A percentile compares a stretch with the other conserved stretches of the same genome.
phyloP scores from a whole-genome alignment of 2,113 vertebrate genomes.

The Cavia porcellus region DNA sequence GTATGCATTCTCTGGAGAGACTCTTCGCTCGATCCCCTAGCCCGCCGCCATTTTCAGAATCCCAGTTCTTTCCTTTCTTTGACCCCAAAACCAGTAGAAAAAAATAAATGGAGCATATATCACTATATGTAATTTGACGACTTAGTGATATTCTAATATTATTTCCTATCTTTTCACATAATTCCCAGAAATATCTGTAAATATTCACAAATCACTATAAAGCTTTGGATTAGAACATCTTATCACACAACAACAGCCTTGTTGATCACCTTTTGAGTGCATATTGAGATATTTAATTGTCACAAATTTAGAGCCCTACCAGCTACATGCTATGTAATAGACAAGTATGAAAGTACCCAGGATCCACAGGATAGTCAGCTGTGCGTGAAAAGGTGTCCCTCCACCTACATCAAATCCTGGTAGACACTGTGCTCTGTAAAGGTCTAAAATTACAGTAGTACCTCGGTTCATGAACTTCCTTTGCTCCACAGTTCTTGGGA shows the following conservation, averaged over 20 bases:
- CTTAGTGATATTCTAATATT: neutral
- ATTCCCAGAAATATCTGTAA: neutral
- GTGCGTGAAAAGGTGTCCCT: too few relatives aligned
- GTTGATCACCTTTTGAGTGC: neutral
- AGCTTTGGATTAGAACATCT: neutral
- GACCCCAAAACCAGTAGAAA: neutral
- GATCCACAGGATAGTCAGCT: accelerated
- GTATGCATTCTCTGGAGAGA: too few relatives aligned
- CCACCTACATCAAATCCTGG: too few relatives aligned
- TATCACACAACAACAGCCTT: neutral
- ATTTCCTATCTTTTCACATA: neutral
- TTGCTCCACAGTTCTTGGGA: too few relatives aligned
- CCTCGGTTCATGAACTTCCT: too few relatives aligned
- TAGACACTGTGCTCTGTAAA: too few relatives aligned
- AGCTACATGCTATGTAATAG: neutral
- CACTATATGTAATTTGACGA: neutral
- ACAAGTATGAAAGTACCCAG: neutral
- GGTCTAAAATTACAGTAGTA: too few relatives aligned
- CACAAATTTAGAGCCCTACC: neutral
- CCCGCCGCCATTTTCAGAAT: too few relatives aligned
- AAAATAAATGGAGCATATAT: neutral
- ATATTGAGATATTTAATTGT: neutral
- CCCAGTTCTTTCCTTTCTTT: neutral
- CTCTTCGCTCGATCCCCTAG: too few relatives aligned
- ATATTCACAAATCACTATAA: neutral